Evolutionary conservation across 2,888 invertebrate genomes (phyloP).

Genomic region (Noctua janthina): DNA sequence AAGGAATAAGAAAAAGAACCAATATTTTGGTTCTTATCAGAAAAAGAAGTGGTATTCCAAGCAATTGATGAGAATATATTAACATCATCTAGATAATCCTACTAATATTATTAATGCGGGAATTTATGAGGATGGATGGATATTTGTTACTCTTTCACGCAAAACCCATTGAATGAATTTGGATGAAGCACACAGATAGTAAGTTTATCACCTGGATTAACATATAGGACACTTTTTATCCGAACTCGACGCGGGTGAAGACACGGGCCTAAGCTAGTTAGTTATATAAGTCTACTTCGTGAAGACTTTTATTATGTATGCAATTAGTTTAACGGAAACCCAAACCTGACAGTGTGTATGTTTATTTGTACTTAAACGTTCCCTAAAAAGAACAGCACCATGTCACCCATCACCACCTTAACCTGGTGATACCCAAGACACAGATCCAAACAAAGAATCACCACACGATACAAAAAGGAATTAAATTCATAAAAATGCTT

Average conservation of each 20-base stretch:
- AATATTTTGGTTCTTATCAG: too few species aligned
- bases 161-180: too few species aligned
- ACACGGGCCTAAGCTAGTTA: too few species aligned
- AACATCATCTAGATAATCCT: neutral
- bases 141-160: too few species aligned
- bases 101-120: too few species aligned
- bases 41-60: accelerated
- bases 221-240: too few species aligned
- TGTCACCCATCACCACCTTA: constrained; percentile 5
- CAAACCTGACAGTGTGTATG: neutral
- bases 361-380: neutral
- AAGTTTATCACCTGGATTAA: too few species aligned
- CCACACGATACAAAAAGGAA: constrained; percentile 67
- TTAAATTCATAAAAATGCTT: constrained; percentile 77
- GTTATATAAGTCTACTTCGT: neutral
- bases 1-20: neutral
- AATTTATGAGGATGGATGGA: too few species aligned
- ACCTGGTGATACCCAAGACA: constrained; percentile 28
- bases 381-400: too few species aligned
- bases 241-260: too few species aligned
- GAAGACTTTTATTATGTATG: neutral
- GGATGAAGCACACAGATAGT: too few species aligned
- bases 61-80: neutral
- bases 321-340: neutral
- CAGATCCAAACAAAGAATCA: constrained; percentile 55